phyloP scores from a whole-genome alignment of 2,797 vertebrate genomes.

The Tachyglossus aculeatus region DNA sequence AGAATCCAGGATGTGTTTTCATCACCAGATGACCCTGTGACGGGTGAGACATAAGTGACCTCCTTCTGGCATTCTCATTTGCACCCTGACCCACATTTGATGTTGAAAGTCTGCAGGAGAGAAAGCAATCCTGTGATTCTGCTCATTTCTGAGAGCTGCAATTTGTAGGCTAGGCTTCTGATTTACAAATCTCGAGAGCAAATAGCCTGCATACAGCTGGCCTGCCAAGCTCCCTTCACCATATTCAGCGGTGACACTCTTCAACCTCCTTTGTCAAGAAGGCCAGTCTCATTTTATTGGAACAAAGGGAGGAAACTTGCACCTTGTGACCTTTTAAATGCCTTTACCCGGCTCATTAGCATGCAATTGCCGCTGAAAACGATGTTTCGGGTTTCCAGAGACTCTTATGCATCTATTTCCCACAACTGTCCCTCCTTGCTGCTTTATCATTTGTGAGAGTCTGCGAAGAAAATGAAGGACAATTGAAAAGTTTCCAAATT shows the following conservation, averaged over 20 bases:
- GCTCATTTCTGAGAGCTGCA: constrained; percentile 33
- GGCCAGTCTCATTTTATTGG: constrained; percentile 20
- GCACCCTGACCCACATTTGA: constrained; percentile 42
- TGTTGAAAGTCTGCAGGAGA: constrained; percentile 50
- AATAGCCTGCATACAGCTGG: constrained; percentile 40
- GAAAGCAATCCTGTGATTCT: constrained; percentile 48
- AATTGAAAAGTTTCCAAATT: neutral
- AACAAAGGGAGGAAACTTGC: neutral
- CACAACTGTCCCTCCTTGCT: neutral
- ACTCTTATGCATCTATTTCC: neutral
- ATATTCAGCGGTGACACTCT: constrained; percentile 31
- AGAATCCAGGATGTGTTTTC: no score
- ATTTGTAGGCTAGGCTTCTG: constrained; percentile 32
- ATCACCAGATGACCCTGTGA: no score
- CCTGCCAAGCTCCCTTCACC: constrained; percentile 8
- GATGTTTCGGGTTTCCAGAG: constrained; percentile 3
- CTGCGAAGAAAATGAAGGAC: constrained; percentile 2
- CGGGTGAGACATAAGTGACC: no score
- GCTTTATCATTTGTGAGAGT: neutral
- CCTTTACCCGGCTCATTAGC: neutral
- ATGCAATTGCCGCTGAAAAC: constrained; percentile 1
- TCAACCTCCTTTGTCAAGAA: constrained; percentile 41
- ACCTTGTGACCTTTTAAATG: constrained; percentile 27
- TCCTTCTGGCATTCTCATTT: no score
- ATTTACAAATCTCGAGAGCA: constrained; percentile 30